phyloP scores from a whole-genome alignment of 1,140 invertebrate species.

The Leptinotarsa undecemlineata region DNA sequence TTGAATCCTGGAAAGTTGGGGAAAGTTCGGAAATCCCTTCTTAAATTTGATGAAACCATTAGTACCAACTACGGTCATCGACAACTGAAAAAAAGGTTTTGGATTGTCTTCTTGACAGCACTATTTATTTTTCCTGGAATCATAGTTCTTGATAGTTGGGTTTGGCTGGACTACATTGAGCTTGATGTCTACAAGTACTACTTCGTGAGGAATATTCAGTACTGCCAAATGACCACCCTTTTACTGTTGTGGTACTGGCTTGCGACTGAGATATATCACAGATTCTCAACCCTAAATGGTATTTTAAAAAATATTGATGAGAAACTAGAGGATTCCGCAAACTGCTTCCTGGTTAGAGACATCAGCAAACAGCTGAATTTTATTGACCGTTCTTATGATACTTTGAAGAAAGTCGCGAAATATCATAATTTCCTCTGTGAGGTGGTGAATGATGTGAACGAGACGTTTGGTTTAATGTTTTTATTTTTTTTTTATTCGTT shows the following conservation, averaged over 20 bases:
- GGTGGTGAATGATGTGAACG: neutral
- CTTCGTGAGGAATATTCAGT: neutral
- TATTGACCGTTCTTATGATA: neutral
- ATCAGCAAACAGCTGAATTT: too few relatives aligned
- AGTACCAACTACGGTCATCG: neutral
- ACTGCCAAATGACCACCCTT: neutral
- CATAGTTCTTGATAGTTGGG: neutral
- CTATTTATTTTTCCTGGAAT: neutral
- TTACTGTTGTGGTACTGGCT: neutral
- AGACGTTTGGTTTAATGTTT: neutral
- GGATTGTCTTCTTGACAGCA: neutral
- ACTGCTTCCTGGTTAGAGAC: too few relatives aligned
- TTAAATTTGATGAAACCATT: neutral
- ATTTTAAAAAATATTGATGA: neutral
- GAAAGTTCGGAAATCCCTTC: neutral
- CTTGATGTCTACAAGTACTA: neutral
- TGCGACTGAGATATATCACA: neutral
- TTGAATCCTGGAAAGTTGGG: neutral
- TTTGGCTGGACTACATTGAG: neutral
- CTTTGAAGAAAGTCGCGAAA: neutral
- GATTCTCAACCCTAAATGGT: neutral
- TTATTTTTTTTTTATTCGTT: neutral
- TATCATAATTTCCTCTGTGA: conserved; percentile 3
- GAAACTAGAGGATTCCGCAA: too few relatives aligned
- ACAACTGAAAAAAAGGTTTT: neutral